Evolutionary conservation across 2,888 invertebrate species (phyloP).

Genomic region (Lycaena phlaeas): DNA sequence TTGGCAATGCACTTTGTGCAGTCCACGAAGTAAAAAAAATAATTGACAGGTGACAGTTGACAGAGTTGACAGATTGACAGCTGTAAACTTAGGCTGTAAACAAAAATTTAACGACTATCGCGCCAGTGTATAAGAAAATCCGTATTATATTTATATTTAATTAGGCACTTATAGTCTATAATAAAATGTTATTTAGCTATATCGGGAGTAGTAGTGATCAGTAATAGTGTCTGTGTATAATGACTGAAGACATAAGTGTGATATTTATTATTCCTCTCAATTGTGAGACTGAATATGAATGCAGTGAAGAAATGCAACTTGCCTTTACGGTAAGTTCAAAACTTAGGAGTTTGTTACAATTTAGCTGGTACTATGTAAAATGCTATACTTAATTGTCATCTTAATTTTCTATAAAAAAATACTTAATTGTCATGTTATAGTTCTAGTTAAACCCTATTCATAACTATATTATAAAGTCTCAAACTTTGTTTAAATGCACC

Average conservation of each 20-base stretch:
- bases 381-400: too few relatives aligned
- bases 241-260: constrained; percentile 55
- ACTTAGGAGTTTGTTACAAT: too few relatives aligned
- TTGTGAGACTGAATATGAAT: constrained; percentile 62
- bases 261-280: constrained; percentile 70
- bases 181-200: neutral
- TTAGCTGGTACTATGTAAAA: too few relatives aligned
- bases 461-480: too few relatives aligned
- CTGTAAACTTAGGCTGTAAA: too few relatives aligned
- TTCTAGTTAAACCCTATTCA: too few relatives aligned
- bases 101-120: constrained; percentile 19
- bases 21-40: too few relatives aligned
- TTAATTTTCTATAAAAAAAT: too few relatives aligned
- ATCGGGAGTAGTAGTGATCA: neutral
- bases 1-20: too few relatives aligned
- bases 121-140: neutral
- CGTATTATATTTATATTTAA: neutral
- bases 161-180: neutral
- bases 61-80: constrained; percentile 1
- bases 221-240: constrained; percentile 20
- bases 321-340: constrained; percentile 75
- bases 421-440: too few relatives aligned
- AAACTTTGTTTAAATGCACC: too few relatives aligned
- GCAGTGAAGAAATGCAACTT: constrained; percentile 73
- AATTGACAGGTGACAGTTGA: too few relatives aligned